phyloP scores from a whole-genome alignment of 2,888 invertebrate species.

The Nomada fabriciana region DNA sequence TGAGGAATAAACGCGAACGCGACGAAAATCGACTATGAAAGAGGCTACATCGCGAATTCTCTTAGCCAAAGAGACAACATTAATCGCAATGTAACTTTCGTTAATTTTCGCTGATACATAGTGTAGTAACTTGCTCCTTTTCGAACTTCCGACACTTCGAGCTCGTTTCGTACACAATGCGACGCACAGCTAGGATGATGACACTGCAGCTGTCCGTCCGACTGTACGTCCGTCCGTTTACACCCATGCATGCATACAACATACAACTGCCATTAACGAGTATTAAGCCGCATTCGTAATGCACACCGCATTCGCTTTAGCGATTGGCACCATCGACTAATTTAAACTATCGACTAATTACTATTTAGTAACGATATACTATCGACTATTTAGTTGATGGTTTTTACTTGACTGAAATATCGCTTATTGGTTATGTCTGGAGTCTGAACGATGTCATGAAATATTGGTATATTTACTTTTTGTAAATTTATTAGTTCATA shows the following conservation, averaged over 20 bases:
- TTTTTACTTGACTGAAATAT: too few species aligned
- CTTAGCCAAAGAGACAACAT: conserved; percentile 55
- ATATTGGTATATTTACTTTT: too few species aligned
- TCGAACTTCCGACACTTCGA: conserved; percentile 52
- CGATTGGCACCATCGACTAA: too few species aligned
- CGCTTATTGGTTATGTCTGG: too few species aligned
- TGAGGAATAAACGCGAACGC: conserved; percentile 63
- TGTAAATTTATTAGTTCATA: too few species aligned
- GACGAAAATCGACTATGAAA: conserved; percentile 33
- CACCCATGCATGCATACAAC: conserved; percentile 57
- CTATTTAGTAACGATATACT: too few species aligned
- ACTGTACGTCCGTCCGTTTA: conserved; percentile 48
- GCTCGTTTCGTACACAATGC: conserved; percentile 33
- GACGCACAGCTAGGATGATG: conserved; percentile 54
- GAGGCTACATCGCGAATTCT: conserved; percentile 70
- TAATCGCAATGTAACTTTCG: conserved; percentile 48
- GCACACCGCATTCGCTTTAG: not conserved
- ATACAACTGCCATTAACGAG: conserved; percentile 51
- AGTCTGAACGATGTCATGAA: too few species aligned
- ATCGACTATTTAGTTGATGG: too few species aligned
- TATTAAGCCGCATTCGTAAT: conserved; percentile 47
- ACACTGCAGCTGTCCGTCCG: conserved; percentile 60
- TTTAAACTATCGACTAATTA: too few species aligned
- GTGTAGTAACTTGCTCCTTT: conserved; percentile 54
- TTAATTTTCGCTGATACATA: conserved; percentile 66